Evolutionary conservation across 2,888 invertebrate species (phyloP).

Genomic region (Ametastegia equiseti): DNA sequence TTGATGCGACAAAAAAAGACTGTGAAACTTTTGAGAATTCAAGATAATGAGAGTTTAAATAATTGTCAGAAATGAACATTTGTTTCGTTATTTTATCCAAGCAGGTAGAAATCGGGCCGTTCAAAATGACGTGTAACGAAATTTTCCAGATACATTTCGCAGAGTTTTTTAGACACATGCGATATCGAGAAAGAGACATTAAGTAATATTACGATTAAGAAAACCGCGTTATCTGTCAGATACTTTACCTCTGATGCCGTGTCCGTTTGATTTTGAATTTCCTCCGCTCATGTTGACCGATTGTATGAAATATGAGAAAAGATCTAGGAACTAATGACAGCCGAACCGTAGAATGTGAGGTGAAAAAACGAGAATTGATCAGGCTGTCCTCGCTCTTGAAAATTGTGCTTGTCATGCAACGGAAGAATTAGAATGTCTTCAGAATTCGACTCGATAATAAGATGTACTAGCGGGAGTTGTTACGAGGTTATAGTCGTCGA

Average conservation of each 20-base stretch:
- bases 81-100: too few relatives aligned
- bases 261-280: constrained; percentile 27
- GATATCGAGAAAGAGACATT: neutral
- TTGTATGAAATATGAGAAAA: neutral
- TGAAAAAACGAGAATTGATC: too few relatives aligned
- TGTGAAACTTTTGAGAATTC: too few relatives aligned
- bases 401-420: constrained; percentile 20
- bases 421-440: constrained; percentile 5
- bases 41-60: too few relatives aligned
- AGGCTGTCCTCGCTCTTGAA: neutral
- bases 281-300: constrained; percentile 15
- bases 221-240: neutral
- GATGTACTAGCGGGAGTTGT: neutral
- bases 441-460: neutral
- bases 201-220: neutral
- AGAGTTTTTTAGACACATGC: too few relatives aligned
- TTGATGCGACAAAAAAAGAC: too few relatives aligned
- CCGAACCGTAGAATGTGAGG: neutral
- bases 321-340: too few relatives aligned
- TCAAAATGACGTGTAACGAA: too few relatives aligned
- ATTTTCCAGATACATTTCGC: neutral
- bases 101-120: too few relatives aligned
- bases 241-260: constrained; percentile 11
- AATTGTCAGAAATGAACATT: too few relatives aligned
- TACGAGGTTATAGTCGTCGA: neutral